Conservation (phyloP, 2,888 invertebrate species). For the Drosophila leonis region DNA sequence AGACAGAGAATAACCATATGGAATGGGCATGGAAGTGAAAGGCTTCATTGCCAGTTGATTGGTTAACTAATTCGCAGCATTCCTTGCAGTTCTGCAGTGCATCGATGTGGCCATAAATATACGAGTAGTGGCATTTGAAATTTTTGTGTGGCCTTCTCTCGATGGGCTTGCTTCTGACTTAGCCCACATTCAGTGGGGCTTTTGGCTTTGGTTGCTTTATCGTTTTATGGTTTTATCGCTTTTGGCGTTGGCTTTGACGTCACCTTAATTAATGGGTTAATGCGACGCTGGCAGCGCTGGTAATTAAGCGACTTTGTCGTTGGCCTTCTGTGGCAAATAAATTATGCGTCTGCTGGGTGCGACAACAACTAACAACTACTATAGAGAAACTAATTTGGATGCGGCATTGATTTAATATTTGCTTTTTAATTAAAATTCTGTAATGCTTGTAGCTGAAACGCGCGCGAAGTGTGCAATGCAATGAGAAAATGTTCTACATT, state of each 20-base stretch:
- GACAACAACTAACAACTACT: slow-evolving; percentile 28
- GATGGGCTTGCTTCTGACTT: slow-evolving; percentile 25
- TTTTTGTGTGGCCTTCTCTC: slow-evolving; percentile 47
- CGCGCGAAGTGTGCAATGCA: slow-evolving; percentile 54
- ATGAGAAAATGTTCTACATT: slow-evolving; percentile 62
- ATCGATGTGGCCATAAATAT: slow-evolving; percentile 69
- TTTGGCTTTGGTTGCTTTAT: slow-evolving; percentile 47
- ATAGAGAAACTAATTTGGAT: slow-evolving; percentile 64
- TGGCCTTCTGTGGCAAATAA: slow-evolving; percentile 75
- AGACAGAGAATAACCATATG: not conserved
- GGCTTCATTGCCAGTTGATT: slow-evolving; percentile 34
- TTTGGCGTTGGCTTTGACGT: slow-evolving; percentile 77
- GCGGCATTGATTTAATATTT: slow-evolving; percentile 77
- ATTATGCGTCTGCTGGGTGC: slow-evolving; percentile 66
- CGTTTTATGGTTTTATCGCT: slow-evolving; percentile 73
- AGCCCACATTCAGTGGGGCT: slow-evolving; percentile 29
- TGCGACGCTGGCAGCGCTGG: slow-evolving; percentile 66
- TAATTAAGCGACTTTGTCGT: slow-evolving; percentile 80
- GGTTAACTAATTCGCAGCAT: slow-evolving; percentile 47
- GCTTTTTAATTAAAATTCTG: slow-evolving; percentile 61
- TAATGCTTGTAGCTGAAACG: slow-evolving; percentile 35
- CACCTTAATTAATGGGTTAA: slow-evolving; percentile 82
- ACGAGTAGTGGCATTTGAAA: slow-evolving; percentile 64
- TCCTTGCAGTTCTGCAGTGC: slow-evolving; percentile 44
- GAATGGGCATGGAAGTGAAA: slow-evolving; percentile 7